These are phyloP conservation scores for Pyrrhosoma nymphula DNA, from an alignment of 2,888 invertebrate species.

Conservation along the genomic window DNA sequence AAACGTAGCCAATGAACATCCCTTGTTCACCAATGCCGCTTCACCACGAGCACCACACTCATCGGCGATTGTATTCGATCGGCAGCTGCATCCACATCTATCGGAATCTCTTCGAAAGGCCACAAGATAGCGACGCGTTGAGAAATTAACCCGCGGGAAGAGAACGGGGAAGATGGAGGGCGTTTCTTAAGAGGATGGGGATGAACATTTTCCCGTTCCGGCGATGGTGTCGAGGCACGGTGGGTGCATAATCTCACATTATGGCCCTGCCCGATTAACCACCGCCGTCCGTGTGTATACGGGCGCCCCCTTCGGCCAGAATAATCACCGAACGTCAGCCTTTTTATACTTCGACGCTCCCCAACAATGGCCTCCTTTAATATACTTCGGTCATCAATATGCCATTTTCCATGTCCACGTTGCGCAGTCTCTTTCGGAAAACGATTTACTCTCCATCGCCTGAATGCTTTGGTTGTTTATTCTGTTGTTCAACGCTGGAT, in stretches of 20 bases:
- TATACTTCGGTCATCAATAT: neutral
- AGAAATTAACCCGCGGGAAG: neutral
- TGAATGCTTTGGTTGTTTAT: neutral
- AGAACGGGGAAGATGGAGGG: neutral
- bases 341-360: neutral
- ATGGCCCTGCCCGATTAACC: neutral
- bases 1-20: too few species aligned
- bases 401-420: neutral
- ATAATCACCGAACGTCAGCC: neutral
- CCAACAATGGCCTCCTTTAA: neutral
- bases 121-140: neutral
- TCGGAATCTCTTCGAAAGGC: neutral
- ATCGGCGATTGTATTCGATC: too few species aligned
- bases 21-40: too few species aligned
- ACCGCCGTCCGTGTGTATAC: neutral
- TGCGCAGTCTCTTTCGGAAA: neutral
- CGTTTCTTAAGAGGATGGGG: neutral
- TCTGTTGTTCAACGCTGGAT: neutral
- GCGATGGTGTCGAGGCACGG: neutral
- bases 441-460: neutral
- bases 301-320: neutral
- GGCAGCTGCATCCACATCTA: neutral
- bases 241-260: neutral
- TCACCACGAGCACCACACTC: too few species aligned
- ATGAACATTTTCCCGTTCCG: neutral